Evolutionary conservation across 1,140 invertebrate species (phyloP), one percentile per base, ranked within the genome.

Genomic region (Zaprionus ornatus): DNA sequence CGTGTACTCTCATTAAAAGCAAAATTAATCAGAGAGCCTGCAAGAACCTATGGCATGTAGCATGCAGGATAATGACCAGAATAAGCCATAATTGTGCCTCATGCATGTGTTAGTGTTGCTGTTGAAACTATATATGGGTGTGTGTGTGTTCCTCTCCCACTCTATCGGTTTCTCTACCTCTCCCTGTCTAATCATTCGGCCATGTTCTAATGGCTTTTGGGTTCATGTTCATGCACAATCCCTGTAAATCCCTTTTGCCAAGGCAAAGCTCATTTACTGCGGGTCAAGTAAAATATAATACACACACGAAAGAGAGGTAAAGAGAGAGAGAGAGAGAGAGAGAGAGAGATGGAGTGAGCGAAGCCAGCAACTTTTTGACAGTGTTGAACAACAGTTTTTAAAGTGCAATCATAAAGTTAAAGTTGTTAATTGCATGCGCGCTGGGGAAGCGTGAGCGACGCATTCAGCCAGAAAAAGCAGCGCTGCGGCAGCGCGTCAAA

Each of bases 371-470:
- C 25, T 56, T 65, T 54, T 60, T n/a, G 55, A 42, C 42, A 59
- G 61, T 60, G 45, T 25, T 62, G 35, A 29, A 69, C n/a, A 62
- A 63, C 50, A 63, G 40, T 19, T 45, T 57, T 70, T 42, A 27
- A 67, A 66, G 55, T 50, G 17, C 29, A 56, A 66, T 72, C 68
- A 77, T 67, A 52, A 68, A 45, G 64, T 54, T 59, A 60, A 67
- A 52, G 37, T 63, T 76, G 45, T 77, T 73, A 77, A 77, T 74
- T 77, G 74, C 74, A 32, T 23, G 62, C n/a, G 50, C 64, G 25
- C 37, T 32, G 29, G 3, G 0, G 9, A 32, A 61, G 35, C 35
- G 52, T 25, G 64, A 48, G 29, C 23, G 25, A 2, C n/a, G 29
- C 69, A 72, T 61, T 57, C 50, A 23, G 65, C 21, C 23, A 56